phyloP scores from a whole-genome alignment of 1,140 invertebrate species.

The Meloidogyne hapla region DNA sequence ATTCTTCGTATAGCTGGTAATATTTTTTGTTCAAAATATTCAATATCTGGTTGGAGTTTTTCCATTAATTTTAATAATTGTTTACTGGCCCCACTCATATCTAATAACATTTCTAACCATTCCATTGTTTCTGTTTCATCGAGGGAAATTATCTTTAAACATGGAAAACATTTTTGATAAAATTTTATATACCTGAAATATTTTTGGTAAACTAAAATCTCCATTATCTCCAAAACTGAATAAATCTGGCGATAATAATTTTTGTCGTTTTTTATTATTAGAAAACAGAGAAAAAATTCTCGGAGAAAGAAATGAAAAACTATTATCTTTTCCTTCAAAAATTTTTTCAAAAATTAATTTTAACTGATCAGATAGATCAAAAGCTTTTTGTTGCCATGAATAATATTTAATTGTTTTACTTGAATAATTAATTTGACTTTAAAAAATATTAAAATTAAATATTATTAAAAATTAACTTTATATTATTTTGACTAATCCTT shows the following conservation, averaged over 20 bases:
- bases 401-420: not conserved
- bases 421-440: not conserved
- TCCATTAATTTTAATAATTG: conserved; percentile 6
- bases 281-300: conserved; percentile 18
- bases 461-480: not conserved
- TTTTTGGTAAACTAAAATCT: not conserved
- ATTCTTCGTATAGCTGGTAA: conserved; percentile 9
- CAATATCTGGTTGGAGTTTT: conserved; percentile 13
- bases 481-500: conserved; percentile 6
- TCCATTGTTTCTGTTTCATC: conserved; percentile 12
- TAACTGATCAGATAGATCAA: not conserved
- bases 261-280: not conserved
- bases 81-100: conserved; percentile 21
- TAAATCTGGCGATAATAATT: conserved; percentile 20
- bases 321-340: not conserved
- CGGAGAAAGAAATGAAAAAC: conserved; percentile 21
- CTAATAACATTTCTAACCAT: conserved; percentile 24
- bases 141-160: conserved; percentile 2
- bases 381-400: not conserved
- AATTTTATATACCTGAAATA: not conserved
- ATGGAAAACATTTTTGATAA: too few species aligned
- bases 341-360: conserved; percentile 2
- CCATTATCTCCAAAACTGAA: conserved; percentile 7
- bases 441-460: not conserved
- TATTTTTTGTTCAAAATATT: conserved; percentile 13